These are phyloP conservation scores for Crypturellus tataupa DNA, from an alignment of 2,797 vertebrate genomes.

Conservation along the genomic window DNA sequence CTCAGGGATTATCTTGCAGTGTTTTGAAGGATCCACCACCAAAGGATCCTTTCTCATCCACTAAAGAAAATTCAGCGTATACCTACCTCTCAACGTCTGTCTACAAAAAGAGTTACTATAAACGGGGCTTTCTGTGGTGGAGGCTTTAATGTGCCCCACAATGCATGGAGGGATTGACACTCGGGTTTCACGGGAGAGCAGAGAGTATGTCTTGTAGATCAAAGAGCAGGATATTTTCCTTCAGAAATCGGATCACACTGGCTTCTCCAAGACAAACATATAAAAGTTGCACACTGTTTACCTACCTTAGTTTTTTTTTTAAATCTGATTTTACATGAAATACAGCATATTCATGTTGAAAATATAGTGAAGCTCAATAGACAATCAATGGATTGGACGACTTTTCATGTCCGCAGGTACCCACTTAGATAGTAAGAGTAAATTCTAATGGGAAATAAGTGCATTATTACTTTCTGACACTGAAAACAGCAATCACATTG, in stretches of 20 bases:
- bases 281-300: background rate
- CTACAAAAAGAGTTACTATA: background rate
- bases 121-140: background rate
- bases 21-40: background rate
- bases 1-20: background rate
- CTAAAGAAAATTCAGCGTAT: fast-evolving
- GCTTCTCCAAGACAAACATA: background rate
- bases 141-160: background rate
- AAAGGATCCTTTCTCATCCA: background rate
- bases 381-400: background rate
- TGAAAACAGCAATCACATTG: background rate
- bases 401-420: background rate
- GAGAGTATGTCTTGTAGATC: background rate
- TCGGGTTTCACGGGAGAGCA: background rate
- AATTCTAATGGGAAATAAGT: slow-evolving; percentile 1
- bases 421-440: background rate
- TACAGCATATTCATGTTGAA: background rate
- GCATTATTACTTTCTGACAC: background rate
- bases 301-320: background rate
- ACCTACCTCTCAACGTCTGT: background rate
- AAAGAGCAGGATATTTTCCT: background rate
- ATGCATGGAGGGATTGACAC: background rate
- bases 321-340: background rate
- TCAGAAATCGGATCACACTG: background rate
- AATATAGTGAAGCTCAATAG: background rate